phyloP scores from a whole-genome alignment of 2,113 vertebrate genomes.

The Pygathrix nemaeus region DNA sequence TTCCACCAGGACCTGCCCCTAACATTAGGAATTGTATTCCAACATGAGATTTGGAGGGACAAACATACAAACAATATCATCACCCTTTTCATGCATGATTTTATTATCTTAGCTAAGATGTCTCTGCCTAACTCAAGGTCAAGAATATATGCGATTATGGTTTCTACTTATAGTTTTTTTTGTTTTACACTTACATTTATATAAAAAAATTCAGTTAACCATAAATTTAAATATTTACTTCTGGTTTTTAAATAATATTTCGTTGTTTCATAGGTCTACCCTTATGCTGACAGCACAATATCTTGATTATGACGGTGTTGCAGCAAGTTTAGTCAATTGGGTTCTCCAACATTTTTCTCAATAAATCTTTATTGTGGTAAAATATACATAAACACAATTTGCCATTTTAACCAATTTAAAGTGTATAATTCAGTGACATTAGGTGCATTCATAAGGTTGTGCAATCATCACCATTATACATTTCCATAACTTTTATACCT shows the following conservation, averaged over 20 bases:
- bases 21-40: no score
- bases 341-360: neutral
- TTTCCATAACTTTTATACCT: neutral
- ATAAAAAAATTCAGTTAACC: neutral
- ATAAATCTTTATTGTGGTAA: neutral
- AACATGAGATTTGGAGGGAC: no score
- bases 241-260: no score
- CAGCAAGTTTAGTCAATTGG: neutral
- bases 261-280: neutral
- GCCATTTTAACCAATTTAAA: neutral
- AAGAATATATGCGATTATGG: neutral
- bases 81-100: neutral
- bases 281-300: neutral
- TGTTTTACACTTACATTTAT: neutral
- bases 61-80: no score
- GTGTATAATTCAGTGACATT: neutral
- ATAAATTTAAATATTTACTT: no score
- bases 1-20: no score
- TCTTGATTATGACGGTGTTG: neutral
- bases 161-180: neutral
- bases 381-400: no score
- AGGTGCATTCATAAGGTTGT: neutral
- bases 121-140: neutral
- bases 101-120: neutral
- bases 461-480: neutral